Evolutionary conservation across 1,140 invertebrate genomes (phyloP).

Genomic region (Drosophila varians): DNA sequence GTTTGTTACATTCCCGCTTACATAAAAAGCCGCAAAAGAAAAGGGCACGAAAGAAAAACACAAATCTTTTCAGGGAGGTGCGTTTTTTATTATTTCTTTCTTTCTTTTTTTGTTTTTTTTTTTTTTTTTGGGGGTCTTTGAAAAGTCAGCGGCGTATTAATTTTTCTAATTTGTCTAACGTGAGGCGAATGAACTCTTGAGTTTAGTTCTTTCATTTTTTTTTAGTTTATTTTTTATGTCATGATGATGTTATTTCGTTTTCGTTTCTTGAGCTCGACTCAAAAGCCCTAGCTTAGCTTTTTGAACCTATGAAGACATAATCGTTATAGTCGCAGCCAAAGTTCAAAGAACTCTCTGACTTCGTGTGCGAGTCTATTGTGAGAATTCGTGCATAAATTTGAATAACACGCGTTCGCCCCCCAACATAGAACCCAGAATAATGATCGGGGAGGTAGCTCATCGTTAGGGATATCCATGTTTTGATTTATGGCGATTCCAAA

Average conservation of each 20-base stretch:
- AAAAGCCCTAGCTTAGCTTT: slow-evolving; percentile 56
- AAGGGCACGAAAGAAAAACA: slow-evolving; percentile 37
- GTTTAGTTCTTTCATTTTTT: slow-evolving; percentile 46
- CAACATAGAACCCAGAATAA: slow-evolving; percentile 27
- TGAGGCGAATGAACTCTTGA: slow-evolving; percentile 75
- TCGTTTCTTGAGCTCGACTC: slow-evolving; percentile 55
- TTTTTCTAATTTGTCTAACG: slow-evolving; percentile 79
- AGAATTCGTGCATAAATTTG: slow-evolving; percentile 80
- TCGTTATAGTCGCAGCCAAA: slow-evolving; percentile 69
- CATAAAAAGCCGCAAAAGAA: slow-evolving; percentile 48
- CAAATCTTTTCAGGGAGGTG: slow-evolving; percentile 23
- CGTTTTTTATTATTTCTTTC: neutral
- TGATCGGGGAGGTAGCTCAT: slow-evolving; percentile 1
- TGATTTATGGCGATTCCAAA: slow-evolving; percentile 40
- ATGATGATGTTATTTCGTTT: slow-evolving; percentile 78
- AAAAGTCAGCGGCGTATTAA: slow-evolving; percentile 71
- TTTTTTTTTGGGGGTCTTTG: slow-evolving; percentile 33
- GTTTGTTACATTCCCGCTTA: slow-evolving; percentile 76
- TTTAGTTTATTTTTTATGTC: slow-evolving; percentile 62
- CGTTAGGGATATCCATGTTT: slow-evolving; percentile 23
- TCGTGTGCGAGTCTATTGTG: slow-evolving; percentile 60
- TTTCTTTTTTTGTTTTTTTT: too few relatives aligned
- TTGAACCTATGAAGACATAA: slow-evolving; percentile 76
- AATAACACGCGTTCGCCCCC: slow-evolving; percentile 44
- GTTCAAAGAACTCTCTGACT: slow-evolving; percentile 72